These are phyloP conservation scores for Drosophila sucinea DNA, from an alignment of 1,140 invertebrate genomes.

Conservation along the genomic window DNA sequence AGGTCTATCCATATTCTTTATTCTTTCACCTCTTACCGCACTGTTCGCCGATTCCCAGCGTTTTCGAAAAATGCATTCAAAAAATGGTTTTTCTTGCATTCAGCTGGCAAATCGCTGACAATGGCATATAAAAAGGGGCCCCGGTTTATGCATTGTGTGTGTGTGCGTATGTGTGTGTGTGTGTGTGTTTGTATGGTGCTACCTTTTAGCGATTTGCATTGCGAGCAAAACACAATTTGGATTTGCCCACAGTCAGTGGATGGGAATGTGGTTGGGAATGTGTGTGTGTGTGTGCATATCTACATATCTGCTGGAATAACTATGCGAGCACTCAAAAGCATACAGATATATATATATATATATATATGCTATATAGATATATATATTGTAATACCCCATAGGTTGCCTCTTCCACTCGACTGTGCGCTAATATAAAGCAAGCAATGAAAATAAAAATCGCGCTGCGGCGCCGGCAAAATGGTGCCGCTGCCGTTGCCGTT, in stretches of 20 bases:
- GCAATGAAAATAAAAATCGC: conserved; percentile 75
- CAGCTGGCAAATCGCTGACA: conserved; percentile 78
- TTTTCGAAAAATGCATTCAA: conserved; percentile 59
- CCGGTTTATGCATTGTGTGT: conserved; percentile 22
- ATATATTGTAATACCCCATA: conserved; percentile 26
- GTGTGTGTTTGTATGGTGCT: conserved; percentile 40
- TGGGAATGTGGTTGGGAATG: conserved; percentile 9
- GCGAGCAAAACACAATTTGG: conserved; percentile 76
- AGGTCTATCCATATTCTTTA: not conserved
- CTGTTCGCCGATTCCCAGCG: not conserved
- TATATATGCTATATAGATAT: conserved; percentile 31
- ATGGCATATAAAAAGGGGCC: conserved; percentile 59
- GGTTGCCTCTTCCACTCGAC: conserved; percentile 52
- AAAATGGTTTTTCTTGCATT: conserved; percentile 74
- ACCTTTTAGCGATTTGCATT: conserved; percentile 78
- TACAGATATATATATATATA: conserved; percentile 69
- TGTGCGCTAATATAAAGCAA: conserved; percentile 74
- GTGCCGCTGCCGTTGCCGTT: conserved; percentile 26
- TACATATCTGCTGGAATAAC: conserved; percentile 50
- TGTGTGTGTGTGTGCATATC: conserved; percentile 41
- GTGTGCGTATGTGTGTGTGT: not conserved
- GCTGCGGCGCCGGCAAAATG: conserved; percentile 18
- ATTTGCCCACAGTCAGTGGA: conserved; percentile 58
- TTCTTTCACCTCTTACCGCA: not conserved
- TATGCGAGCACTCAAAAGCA: conserved; percentile 70